A percentile compares a stretch with the other conserved stretches of the same genome.
phyloP scores from a whole-genome alignment of 1,140 invertebrate genomes.

The Heliothis subflexa region DNA sequence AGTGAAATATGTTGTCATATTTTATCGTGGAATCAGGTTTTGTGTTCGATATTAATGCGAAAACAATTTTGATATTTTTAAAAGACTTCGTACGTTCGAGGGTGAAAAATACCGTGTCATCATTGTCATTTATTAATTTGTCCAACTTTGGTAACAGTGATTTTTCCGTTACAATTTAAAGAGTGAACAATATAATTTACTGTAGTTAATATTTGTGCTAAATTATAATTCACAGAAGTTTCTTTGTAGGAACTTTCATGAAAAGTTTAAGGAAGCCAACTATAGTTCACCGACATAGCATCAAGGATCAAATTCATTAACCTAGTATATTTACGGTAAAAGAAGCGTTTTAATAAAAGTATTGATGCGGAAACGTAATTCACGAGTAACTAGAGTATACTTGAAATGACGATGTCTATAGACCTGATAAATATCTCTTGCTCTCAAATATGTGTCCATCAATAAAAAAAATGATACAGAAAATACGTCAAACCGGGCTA shows the following conservation, averaged over 20 bases:
- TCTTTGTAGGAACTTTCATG: neutral
- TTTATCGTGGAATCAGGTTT: constrained; percentile 33
- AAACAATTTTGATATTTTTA: constrained; percentile 20
- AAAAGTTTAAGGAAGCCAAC: neutral
- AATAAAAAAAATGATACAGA: no score
- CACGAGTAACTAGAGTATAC: no score
- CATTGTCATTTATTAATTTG: neutral
- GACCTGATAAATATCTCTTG: no score
- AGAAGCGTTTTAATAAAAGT: no score
- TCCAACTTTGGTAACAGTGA: no score
- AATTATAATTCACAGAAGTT: constrained; percentile 7
- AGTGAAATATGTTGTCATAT: constrained; percentile 45
- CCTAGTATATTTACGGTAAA: neutral
- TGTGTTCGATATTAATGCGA: constrained; percentile 35
- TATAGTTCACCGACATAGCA: neutral
- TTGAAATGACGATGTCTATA: no score
- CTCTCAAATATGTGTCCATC: no score
- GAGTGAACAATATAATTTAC: neutral
- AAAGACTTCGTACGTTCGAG: neutral
- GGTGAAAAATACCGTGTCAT: constrained; percentile 5
- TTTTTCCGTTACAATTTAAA: neutral
- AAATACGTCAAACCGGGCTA: no score
- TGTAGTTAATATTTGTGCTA: neutral
- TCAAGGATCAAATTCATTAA: neutral
- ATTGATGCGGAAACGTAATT: no score